Evolutionary conservation across 2,113 vertebrate genomes (phyloP).

Genomic region (Callopanchax toddi): DNA sequence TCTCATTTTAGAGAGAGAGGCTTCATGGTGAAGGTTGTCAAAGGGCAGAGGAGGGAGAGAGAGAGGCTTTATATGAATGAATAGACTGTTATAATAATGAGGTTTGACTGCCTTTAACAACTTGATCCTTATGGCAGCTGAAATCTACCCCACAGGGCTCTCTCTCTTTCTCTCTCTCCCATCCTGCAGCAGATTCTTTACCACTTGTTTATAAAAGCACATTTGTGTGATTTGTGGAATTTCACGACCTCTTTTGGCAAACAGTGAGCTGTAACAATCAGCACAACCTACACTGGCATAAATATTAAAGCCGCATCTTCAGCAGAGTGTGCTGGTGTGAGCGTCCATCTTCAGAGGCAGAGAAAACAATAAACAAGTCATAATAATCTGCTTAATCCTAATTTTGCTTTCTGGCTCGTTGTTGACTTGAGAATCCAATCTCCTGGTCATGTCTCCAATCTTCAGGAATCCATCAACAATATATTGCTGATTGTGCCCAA

Average conservation of each 20-base stretch:
- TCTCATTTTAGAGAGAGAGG: conserved; percentile 50
- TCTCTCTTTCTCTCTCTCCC: conserved; percentile 1
- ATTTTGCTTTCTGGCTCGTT: conserved; percentile 8
- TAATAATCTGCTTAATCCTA: conserved; percentile 14
- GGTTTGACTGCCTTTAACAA: conserved; percentile 43
- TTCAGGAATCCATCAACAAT: conserved; percentile 15
- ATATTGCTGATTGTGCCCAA: conserved; percentile 22
- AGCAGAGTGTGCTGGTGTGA: conserved; percentile 25
- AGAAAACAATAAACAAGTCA: conserved; percentile 6
- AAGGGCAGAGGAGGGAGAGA: conserved; percentile 22
- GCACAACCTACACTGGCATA: conserved; percentile 14
- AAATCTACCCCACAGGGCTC: conserved; percentile 17
- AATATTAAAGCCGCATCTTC: conserved; percentile 41
- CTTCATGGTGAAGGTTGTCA: conserved; percentile 33
- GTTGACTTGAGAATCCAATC: conserved; percentile 5
- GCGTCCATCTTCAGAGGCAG: conserved; percentile 35
- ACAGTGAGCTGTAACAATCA: conserved; percentile 15
- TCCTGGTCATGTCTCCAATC: background rate
- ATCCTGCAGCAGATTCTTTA: conserved; percentile 18
- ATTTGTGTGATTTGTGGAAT: conserved; percentile 14
- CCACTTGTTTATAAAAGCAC: conserved; percentile 27
- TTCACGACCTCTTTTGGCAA: conserved; percentile 14
- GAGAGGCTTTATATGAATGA: conserved; percentile 19
- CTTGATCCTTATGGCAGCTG: conserved; percentile 15
- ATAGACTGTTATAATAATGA: conserved; percentile 25